These are phyloP conservation scores for Ranitomeya variabilis DNA, from an alignment of 2,113 vertebrate genomes.

Conservation along the genomic window DNA sequence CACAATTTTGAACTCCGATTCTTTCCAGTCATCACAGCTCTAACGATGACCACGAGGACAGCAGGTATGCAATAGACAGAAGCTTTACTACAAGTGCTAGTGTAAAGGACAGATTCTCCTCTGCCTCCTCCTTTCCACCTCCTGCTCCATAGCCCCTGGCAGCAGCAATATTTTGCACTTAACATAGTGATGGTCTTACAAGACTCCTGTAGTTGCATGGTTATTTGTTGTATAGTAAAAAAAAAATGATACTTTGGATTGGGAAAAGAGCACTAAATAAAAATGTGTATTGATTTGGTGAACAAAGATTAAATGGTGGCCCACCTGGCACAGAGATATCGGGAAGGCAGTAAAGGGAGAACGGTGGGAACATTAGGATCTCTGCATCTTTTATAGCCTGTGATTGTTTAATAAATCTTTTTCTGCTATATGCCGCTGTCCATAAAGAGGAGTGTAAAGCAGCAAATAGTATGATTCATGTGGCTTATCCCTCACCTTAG, in stretches of 20 bases:
- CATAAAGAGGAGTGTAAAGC: constrained; percentile 33
- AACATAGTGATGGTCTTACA: background rate
- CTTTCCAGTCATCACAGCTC: too few relatives aligned
- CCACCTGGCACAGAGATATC: constrained; percentile 26
- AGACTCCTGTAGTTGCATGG: background rate
- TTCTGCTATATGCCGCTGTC: constrained; percentile 13
- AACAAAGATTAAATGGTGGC: constrained; percentile 16
- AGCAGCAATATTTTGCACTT: background rate
- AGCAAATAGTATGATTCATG: constrained; percentile 19
- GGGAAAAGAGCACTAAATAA: background rate
- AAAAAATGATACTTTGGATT: background rate
- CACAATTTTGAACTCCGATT: too few relatives aligned
- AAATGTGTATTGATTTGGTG: constrained; percentile 12
- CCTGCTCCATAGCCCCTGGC: background rate
- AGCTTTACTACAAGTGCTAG: background rate
- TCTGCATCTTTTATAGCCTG: constrained; percentile 39
- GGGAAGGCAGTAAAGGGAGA: constrained; percentile 42
- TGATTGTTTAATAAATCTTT: constrained; percentile 52
- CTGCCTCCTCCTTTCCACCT: background rate
- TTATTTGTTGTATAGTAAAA: background rate
- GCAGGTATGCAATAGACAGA: too few relatives aligned
- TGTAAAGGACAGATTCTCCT: background rate
- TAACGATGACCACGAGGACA: too few relatives aligned
- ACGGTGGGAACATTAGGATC: constrained; percentile 17
- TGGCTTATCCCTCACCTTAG: constrained; percentile 21